A percentile compares a stretch with the other conserved stretches of the same genome.
phyloP scores from a whole-genome alignment of 1,140 invertebrate species.

The Penaeus chinensis region DNA sequence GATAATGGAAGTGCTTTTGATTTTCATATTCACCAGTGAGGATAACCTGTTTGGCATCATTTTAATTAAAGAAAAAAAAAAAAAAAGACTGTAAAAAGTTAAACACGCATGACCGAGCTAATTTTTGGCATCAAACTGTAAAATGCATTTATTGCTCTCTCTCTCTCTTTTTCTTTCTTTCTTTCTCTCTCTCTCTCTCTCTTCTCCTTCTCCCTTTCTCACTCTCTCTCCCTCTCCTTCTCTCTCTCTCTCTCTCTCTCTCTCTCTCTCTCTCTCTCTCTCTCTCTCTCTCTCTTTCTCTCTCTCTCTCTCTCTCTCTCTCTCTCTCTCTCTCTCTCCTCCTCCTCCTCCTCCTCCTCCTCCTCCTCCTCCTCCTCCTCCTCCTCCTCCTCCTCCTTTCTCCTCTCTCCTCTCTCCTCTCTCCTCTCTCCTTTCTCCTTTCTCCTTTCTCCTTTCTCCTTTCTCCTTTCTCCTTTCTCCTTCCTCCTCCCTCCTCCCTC shows the following conservation, averaged over 20 bases:
- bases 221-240: slow-evolving; percentile 14
- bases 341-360: slow-evolving; percentile 31
- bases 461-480: not conserved
- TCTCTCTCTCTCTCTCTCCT: not conserved
- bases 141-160: not conserved
- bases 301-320: not conserved
- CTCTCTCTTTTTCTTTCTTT: slow-evolving; percentile 20
- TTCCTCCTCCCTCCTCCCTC: slow-evolving; percentile 20
- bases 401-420: not conserved
- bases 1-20: no score
- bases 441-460: slow-evolving; percentile 18
- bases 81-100: no score
- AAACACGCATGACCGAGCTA: not conserved
- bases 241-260: not conserved
- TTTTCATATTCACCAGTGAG: no score
- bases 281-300: not conserved
- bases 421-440: slow-evolving; percentile 14
- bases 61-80: no score
- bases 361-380: not conserved
- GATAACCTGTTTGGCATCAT: no score
- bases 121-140: not conserved
- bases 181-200: slow-evolving; percentile 25
- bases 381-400: slow-evolving; percentile 7
- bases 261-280: slow-evolving; percentile 31
- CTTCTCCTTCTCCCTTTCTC: slow-evolving; percentile 4